phyloP scores from a whole-genome alignment of 2,888 invertebrate genomes.

The Cosmorhoe ocellata region DNA sequence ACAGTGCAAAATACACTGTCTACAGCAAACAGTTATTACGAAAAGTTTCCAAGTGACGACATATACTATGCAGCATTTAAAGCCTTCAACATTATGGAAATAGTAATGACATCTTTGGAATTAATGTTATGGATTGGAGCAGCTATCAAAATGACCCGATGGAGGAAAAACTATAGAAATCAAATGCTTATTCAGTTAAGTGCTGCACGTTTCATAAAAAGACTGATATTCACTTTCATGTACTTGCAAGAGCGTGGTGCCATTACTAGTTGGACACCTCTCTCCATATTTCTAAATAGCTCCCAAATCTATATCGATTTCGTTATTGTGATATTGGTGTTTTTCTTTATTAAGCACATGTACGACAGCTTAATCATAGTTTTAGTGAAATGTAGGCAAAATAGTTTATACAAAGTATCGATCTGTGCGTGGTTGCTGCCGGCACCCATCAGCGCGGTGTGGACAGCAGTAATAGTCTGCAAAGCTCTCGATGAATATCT shows the following conservation, averaged over 20 bases:
- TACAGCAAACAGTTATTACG: constrained; percentile 17
- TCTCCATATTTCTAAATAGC: constrained; percentile 40
- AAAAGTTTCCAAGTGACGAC: background rate
- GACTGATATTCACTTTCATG: constrained; percentile 52
- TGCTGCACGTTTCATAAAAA: constrained; percentile 62
- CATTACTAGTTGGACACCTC: constrained; percentile 26
- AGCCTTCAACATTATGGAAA: constrained; percentile 62
- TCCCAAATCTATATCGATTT: constrained; percentile 66
- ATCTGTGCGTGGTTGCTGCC: constrained; percentile 66
- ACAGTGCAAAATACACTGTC: constrained; percentile 9
- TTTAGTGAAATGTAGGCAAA: constrained; percentile 61
- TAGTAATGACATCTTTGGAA: constrained; percentile 67
- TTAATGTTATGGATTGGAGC: constrained; percentile 58
- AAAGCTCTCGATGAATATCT: constrained; percentile 43
- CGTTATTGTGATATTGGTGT: constrained; percentile 64
- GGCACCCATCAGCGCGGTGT: constrained; percentile 50
- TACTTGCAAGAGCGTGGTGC: constrained; percentile 46
- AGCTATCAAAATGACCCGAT: constrained; percentile 62
- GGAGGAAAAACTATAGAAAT: constrained; percentile 72
- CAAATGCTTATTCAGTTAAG: constrained; percentile 74
- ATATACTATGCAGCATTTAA: constrained; percentile 41
- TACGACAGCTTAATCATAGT: constrained; percentile 69
- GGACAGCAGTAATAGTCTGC: constrained; percentile 42
- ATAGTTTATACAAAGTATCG: constrained; percentile 55
- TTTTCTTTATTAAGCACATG: constrained; percentile 73